Evolutionary conservation across 2,113 vertebrate species (phyloP), one percentile per base, ranked within the genome.

Genomic region (Pachyramphus minor): DNA sequence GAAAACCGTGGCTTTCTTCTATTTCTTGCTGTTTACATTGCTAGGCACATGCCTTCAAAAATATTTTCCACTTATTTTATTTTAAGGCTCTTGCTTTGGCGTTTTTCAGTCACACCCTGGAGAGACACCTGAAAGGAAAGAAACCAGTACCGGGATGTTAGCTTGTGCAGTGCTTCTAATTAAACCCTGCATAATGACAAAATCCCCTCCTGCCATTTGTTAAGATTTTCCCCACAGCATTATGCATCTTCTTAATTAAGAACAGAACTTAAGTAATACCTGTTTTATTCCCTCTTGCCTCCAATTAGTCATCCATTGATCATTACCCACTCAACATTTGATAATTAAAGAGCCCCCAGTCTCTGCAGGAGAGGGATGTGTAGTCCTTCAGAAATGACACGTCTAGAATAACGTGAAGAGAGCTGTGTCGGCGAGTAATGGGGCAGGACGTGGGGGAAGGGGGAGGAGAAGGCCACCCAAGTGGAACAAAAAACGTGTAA

Each of bases 231-330:
- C 97, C 96, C 83, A 94, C 58, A 96, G 96, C 77, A 92, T 95
- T 97, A 82, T 50, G 66, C 60, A 77, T 95, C 84, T 39, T 60
- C 58, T 96, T 97, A 97, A 98, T 98, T 98, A 98, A 97, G 96
- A 98, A 96, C 97, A 96, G 95, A 82, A 95, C 90, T 85, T 75
- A 94, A 97, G 84, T 95, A 97, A 97, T 95, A 96, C 94, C 89
- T 94, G 62, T 95, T 97, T 96, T 94, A 95, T 96, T 96, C 93
- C 90, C 91, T 87, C 91, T 95, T 95, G 94, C 87, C 56, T 97
- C 97, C 96, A 97, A 97, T 98, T 98, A 98, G 91, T 91, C 92
- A 82, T 81, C 95, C 96, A 97, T 93, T 97, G 97, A 97, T 98
- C 56, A 59, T 93, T 97, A 93, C 89, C 95, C 50, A 84, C 83